Evolutionary conservation across 2,888 invertebrate species (phyloP).

Genomic region (Dasypogon diadema): DNA sequence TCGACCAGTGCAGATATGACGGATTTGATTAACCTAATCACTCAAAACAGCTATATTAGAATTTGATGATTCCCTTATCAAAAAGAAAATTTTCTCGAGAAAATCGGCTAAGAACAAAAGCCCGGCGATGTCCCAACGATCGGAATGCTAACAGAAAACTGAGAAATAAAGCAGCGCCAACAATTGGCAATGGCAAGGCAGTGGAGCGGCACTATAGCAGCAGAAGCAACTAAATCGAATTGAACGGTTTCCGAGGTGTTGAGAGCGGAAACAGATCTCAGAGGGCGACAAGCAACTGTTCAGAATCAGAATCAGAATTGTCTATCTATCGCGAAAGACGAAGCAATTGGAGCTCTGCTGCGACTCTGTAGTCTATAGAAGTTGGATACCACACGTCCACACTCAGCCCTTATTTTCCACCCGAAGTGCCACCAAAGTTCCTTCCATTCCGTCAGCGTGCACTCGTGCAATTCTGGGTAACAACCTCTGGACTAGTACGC

Average conservation of each 20-base stretch:
- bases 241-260: slow-evolving; percentile 38
- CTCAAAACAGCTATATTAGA: not conserved
- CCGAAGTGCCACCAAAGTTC: no score
- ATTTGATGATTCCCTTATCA: slow-evolving; percentile 15
- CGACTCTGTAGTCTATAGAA: not conserved
- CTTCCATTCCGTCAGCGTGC: not conserved
- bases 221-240: slow-evolving; percentile 16
- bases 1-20: not conserved
- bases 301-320: slow-evolving; percentile 7
- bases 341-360: not conserved
- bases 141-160: slow-evolving; percentile 34
- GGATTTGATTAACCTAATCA: slow-evolving; percentile 12
- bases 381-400: no score
- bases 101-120: not conserved
- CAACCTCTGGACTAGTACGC: slow-evolving; percentile 3
- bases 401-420: not conserved
- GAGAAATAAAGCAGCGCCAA: not conserved
- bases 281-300: slow-evolving; percentile 30
- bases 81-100: not conserved
- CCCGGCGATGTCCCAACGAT: slow-evolving; percentile 16
- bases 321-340: slow-evolving; percentile 23
- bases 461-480: not conserved
- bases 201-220: not conserved
- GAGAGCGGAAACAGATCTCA: slow-evolving; percentile 42
- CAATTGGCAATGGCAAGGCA: slow-evolving; percentile 7